Conservation (phyloP, 2,797 vertebrate genomes). For the Sphenodon punctatus region DNA sequence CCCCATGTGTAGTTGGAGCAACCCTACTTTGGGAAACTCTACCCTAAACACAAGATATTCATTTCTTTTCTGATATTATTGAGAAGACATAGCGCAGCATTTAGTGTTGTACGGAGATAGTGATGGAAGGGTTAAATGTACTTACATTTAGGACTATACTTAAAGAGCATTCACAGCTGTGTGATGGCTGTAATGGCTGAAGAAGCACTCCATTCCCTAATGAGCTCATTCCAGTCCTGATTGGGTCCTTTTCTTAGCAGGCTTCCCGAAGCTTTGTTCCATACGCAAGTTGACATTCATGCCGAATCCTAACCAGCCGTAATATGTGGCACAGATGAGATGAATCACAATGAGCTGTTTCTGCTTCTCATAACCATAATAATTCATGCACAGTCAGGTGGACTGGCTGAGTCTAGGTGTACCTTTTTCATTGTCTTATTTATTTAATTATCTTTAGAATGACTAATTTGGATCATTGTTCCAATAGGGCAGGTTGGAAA, state of each 20-base stretch:
- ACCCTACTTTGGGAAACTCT: too few species aligned
- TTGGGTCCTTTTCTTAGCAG: neutral
- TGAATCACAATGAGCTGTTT: neutral
- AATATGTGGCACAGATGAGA: neutral
- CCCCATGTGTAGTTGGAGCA: too few species aligned
- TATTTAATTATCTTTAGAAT: neutral
- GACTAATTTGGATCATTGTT: neutral
- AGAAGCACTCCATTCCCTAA: neutral
- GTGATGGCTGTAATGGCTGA: neutral
- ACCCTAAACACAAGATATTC: neutral
- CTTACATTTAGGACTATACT: neutral
- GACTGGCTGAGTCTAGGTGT: neutral
- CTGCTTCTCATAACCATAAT: neutral
- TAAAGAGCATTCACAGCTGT: neutral
- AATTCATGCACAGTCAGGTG: neutral
- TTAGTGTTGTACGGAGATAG: neutral
- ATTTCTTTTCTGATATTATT: neutral
- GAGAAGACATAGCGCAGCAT: neutral
- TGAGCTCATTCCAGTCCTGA: neutral
- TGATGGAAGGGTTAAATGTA: neutral
- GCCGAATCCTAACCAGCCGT: neutral
- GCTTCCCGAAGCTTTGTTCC: neutral
- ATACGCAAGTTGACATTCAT: neutral
- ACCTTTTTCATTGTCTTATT: slow-evolving; percentile 1
- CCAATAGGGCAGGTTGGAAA: neutral